Evolutionary conservation across 2,113 vertebrate species (phyloP).

Genomic region (Ahaetulla prasina): DNA sequence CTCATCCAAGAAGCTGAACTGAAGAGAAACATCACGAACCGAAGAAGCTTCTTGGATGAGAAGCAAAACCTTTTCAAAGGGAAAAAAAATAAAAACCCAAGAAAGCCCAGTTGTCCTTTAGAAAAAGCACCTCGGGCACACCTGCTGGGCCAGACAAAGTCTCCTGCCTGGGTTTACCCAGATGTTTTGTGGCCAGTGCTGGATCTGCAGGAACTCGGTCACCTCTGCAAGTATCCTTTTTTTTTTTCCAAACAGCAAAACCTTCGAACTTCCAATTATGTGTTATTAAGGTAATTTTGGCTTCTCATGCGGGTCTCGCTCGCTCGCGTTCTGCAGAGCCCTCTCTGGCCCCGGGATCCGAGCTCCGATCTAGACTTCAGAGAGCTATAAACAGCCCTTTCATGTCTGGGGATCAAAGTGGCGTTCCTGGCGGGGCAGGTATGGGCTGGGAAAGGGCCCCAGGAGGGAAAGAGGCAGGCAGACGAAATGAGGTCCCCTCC

Average conservation of each 20-base stretch:
- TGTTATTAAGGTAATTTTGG: not conserved
- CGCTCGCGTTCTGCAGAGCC: not conserved
- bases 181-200: not conserved
- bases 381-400: not conserved
- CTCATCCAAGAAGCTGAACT: too few relatives aligned
- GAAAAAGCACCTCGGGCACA: too few relatives aligned
- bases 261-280: slow-evolving; percentile 9
- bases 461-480: not conserved
- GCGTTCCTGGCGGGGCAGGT: not conserved
- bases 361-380: not conserved
- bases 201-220: not conserved
- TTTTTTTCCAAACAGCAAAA: not conserved
- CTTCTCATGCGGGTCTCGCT: not conserved
- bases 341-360: not conserved
- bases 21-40: too few relatives aligned
- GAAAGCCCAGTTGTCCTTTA: too few relatives aligned
- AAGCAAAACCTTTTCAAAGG: not conserved
- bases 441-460: not conserved
- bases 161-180: not conserved
- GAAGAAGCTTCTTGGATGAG: not conserved
- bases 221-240: not conserved
- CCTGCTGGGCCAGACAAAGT: not conserved
- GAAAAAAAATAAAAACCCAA: not conserved
- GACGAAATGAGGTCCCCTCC: not conserved
- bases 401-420: not conserved